phyloP scores from a whole-genome alignment of 2,797 vertebrate genomes.

The Allobates femoralis region DNA sequence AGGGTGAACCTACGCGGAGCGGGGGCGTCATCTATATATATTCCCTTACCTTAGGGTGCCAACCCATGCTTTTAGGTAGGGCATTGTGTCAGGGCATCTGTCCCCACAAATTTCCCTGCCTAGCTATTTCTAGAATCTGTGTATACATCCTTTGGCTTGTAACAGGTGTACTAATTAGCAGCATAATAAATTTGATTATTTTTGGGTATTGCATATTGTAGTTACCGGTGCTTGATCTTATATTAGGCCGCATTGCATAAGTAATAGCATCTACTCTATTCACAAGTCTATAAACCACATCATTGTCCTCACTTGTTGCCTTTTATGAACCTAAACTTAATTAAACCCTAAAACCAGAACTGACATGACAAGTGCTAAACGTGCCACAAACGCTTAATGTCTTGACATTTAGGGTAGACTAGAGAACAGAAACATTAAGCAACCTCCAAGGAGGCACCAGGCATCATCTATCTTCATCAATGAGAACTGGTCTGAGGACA shows the following conservation, averaged over 20 bases:
- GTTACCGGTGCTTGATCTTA: not conserved
- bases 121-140: no score
- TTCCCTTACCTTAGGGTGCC: no score
- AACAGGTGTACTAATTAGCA: no score
- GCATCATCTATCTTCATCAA: not conserved
- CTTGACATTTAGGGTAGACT: slow-evolving; percentile 2
- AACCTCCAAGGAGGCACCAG: slow-evolving; percentile 10
- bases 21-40: no score
- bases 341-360: slow-evolving; percentile 39
- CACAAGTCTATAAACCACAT: slow-evolving; percentile 12
- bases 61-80: no score
- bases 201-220: no score
- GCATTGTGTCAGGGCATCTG: no score
- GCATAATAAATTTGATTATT: no score
- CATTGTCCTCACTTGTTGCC: not conserved
- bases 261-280: not conserved
- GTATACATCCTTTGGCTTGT: no score
- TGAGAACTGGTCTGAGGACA: slow-evolving; percentile 6
- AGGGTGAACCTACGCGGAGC: no score
- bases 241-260: not conserved
- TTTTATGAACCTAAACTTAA: slow-evolving; percentile 45
- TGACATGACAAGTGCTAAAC: slow-evolving; percentile 29
- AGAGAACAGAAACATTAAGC: not conserved
- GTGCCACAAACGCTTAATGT: slow-evolving; percentile 20
- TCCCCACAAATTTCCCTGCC: no score